Evolutionary conservation across 2,113 vertebrate species (phyloP).

Genomic region (Phoenicopterus ruber): DNA sequence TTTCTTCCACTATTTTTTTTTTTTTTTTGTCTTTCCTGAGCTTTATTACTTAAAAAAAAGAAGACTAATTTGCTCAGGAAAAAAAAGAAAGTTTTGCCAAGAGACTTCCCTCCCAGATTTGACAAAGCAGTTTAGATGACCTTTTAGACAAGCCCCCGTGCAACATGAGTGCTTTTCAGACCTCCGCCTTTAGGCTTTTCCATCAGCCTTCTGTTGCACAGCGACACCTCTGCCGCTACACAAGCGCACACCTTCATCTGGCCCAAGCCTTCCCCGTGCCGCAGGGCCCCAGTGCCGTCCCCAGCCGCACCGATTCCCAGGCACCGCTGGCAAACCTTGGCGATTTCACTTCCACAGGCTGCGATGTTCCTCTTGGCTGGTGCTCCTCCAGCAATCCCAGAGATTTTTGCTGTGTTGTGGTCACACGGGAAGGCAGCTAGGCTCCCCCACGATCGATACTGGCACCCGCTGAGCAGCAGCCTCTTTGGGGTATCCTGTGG

Average conservation of each 20-base stretch:
- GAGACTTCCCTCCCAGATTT: not conserved
- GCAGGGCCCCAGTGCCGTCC: not conserved
- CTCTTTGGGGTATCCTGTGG: not conserved
- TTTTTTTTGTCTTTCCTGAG: not conserved
- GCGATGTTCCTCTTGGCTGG: not conserved
- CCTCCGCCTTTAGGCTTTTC: not conserved
- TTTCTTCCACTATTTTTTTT: not conserved
- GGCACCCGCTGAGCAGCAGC: not conserved
- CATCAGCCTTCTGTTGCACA: not conserved
- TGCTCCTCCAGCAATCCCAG: not conserved
- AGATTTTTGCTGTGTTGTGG: not conserved
- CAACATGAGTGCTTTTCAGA: not conserved
- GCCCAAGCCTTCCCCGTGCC: not conserved
- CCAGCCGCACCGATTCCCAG: not conserved
- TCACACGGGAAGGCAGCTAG: not conserved
- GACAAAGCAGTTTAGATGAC: not conserved
- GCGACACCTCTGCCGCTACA: accelerated
- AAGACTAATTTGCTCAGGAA: not conserved
- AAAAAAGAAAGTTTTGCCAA: not conserved
- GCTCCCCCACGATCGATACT: accelerated
- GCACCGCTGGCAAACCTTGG: accelerated
- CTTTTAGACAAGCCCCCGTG: not conserved
- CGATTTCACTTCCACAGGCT: accelerated
- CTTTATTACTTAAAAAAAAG: not conserved
- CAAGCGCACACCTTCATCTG: not conserved